These are phyloP conservation scores for Oxygymnocypris stewartii DNA, from an alignment of 2,113 vertebrate species.

Conservation along the genomic window DNA sequence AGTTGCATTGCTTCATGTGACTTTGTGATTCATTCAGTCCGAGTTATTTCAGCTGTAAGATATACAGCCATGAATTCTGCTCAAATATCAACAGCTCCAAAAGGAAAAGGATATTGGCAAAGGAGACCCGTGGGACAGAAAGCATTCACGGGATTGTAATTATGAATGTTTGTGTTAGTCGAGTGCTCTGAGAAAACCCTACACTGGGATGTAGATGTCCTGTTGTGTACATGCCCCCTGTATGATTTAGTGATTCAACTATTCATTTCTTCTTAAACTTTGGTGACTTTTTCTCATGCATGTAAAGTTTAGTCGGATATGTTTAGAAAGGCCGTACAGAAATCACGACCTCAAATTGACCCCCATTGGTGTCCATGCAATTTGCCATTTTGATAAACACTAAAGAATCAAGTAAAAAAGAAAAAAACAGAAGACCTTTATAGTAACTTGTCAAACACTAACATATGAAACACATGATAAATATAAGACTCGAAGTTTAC, in stretches of 20 bases:
- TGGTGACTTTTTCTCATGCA: too few species aligned
- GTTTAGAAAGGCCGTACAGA: too few species aligned
- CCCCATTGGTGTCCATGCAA: too few species aligned
- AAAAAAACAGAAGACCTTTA: too few species aligned
- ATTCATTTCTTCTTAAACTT: neutral
- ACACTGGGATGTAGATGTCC: neutral
- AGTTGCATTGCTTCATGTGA: neutral
- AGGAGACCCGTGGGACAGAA: constrained; percentile 11
- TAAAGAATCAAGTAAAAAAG: too few species aligned
- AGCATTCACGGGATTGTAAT: neutral
- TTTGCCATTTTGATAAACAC: too few species aligned
- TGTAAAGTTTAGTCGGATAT: too few species aligned
- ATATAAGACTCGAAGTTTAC: too few species aligned
- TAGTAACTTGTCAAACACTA: too few species aligned
- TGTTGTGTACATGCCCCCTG: too few species aligned
- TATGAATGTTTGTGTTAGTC: constrained; percentile 13
- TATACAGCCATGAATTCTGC: neutral
- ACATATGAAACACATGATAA: too few species aligned
- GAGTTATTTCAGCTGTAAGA: neutral
- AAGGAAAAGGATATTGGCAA: neutral
- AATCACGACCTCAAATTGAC: too few species aligned
- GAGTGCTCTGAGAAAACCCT: neutral
- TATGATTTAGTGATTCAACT: neutral
- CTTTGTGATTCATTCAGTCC: neutral
- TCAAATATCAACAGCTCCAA: neutral